Evolutionary conservation across 2,113 vertebrate species (phyloP).

Genomic region (Astatotilapia flaviijosephi): DNA sequence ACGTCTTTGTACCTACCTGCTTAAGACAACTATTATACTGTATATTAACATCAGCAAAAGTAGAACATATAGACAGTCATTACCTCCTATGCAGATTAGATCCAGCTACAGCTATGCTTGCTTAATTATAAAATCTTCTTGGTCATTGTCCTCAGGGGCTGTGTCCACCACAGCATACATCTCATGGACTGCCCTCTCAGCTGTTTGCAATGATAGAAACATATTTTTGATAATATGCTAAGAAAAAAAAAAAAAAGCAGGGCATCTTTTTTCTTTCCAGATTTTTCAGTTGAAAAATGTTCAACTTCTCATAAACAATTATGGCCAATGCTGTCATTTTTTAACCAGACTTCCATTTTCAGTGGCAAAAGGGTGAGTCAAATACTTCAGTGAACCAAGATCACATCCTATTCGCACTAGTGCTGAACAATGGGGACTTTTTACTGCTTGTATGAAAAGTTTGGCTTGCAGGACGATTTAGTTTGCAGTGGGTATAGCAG

Average conservation of each 20-base stretch:
- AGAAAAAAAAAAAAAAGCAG: not conserved
- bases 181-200: not conserved
- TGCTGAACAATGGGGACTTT: not conserved
- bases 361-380: not conserved
- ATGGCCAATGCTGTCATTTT: not conserved
- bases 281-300: not conserved
- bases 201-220: not conserved
- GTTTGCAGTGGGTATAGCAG: not conserved
- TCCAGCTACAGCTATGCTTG: not conserved
- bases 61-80: not conserved
- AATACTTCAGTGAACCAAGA: not conserved
- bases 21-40: not conserved
- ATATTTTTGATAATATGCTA: not conserved
- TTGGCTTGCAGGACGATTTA: not conserved
- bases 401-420: not conserved
- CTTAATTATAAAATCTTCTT: not conserved
- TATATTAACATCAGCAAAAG: not conserved
- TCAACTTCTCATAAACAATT: not conserved
- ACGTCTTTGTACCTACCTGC: not conserved
- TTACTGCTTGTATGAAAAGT: not conserved
- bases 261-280: not conserved
- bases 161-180: not conserved
- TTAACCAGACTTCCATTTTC: not conserved
- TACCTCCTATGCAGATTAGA: not conserved
- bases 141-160: not conserved